Conservation (phyloP, 2,888 invertebrate genomes). For the Antheraea yamamai region DNA sequence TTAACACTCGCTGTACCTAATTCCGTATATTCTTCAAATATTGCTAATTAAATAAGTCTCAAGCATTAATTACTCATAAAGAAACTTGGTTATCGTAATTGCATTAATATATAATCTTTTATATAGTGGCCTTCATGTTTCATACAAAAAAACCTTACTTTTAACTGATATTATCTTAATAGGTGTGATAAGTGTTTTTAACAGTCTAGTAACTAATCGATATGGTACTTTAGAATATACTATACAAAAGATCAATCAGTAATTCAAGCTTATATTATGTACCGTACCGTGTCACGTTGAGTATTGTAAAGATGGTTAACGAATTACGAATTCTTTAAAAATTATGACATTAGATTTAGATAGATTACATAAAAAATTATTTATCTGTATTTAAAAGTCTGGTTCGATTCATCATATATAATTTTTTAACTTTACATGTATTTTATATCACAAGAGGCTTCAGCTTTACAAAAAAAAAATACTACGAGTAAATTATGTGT, state of each 20-base stretch:
- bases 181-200: background rate
- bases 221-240: background rate
- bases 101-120: no score
- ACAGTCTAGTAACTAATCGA: background rate
- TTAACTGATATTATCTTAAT: background rate
- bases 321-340: conserved; percentile 34
- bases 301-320: conserved; percentile 41
- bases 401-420: background rate
- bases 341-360: background rate
- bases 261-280: background rate
- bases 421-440: background rate
- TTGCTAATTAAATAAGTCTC: background rate
- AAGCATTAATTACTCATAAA: background rate
- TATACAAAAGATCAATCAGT: background rate
- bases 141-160: background rate
- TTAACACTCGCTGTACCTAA: conserved; percentile 40
- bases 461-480: no score
- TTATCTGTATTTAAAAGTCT: background rate
- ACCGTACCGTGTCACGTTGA: conserved; percentile 23
- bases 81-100: background rate
- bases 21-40: background rate
- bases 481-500: no score
- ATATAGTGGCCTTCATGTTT: no score
- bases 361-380: background rate
- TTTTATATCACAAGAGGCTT: no score